A percentile compares a stretch with the other conserved stretches of the same genome.
These are phyloP conservation scores for Bursaphelenchus okinawaensis DNA, from an alignment of 2,888 invertebrate genomes.

Conservation along the genomic window DNA sequence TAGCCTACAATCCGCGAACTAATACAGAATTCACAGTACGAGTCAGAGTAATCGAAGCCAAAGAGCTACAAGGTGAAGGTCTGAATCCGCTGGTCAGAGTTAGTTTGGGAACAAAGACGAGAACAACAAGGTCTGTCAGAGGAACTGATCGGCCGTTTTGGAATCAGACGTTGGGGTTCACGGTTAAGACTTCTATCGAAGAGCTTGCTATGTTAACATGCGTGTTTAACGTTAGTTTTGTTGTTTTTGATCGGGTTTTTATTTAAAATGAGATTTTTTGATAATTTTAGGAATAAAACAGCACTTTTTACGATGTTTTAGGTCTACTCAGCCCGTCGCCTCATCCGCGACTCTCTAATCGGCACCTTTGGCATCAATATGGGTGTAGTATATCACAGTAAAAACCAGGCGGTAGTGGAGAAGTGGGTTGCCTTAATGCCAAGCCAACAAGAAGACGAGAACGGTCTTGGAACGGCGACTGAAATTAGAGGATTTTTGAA, in stretches of 20 bases:
- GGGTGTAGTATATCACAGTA: constrained; percentile 20
- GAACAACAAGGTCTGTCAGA: constrained; percentile 18
- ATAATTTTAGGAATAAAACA: too few relatives aligned
- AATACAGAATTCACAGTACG: constrained; percentile 8
- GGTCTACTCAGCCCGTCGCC: constrained; percentile 22
- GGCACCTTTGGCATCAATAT: constrained; percentile 22
- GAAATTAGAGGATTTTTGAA: constrained; percentile 48
- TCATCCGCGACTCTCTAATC: constrained; percentile 19
- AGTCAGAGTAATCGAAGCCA: constrained; percentile 22
- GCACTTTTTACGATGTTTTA: too few relatives aligned
- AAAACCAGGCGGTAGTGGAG: constrained; percentile 15
- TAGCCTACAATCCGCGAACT: neutral
- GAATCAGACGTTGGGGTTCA: constrained; percentile 22
- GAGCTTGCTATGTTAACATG: constrained; percentile 10
- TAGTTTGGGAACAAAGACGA: constrained; percentile 15
- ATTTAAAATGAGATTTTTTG: too few relatives aligned
- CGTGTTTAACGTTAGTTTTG: constrained; percentile 16
- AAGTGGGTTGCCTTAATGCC: constrained; percentile 46
- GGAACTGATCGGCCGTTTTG: constrained; percentile 21
- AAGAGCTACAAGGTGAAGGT: constrained; percentile 23
- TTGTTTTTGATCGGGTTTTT: neutral
- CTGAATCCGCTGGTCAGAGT: constrained; percentile 23
- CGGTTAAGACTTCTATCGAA: constrained; percentile 14
- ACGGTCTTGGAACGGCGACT: constrained; percentile 19
- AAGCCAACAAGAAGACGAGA: constrained; percentile 25